phyloP scores from a whole-genome alignment of 2,888 invertebrate species.

The Strigamia crassipes region DNA sequence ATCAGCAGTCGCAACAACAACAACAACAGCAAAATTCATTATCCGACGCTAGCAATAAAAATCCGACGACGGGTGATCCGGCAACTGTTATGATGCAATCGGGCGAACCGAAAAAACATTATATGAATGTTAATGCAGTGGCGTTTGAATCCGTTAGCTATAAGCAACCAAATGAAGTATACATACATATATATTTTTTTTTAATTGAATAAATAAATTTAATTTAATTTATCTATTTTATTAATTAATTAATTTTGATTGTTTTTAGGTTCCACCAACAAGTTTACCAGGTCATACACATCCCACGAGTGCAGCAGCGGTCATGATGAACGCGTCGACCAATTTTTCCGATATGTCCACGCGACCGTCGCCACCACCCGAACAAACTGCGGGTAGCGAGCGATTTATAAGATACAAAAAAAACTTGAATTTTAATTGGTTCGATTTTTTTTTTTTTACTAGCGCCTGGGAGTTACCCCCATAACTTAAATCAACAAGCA shows the following conservation, averaged over 20 bases:
- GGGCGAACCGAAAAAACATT: constrained; percentile 49
- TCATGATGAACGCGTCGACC: background rate
- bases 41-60: background rate
- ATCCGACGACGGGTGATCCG: background rate
- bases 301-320: background rate
- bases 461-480: constrained; percentile 30
- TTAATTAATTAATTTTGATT: no score
- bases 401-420: no score
- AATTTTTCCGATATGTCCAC: background rate
- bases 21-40: background rate
- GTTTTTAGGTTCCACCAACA: background rate
- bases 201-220: background rate
- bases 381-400: constrained; percentile 1
- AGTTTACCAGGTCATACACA: background rate
- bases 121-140: constrained; percentile 49
- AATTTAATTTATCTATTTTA: no score
- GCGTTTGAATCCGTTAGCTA: constrained; percentile 48
- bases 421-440: background rate
- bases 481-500: background rate
- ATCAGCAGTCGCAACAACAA: background rate
- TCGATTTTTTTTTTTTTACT: background rate
- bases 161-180: constrained; percentile 29
- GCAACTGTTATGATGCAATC: background rate
- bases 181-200: background rate
- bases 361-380: background rate